Evolutionary conservation across 2,113 vertebrate genomes (phyloP).

Genomic region (Antigone vipio): DNA sequence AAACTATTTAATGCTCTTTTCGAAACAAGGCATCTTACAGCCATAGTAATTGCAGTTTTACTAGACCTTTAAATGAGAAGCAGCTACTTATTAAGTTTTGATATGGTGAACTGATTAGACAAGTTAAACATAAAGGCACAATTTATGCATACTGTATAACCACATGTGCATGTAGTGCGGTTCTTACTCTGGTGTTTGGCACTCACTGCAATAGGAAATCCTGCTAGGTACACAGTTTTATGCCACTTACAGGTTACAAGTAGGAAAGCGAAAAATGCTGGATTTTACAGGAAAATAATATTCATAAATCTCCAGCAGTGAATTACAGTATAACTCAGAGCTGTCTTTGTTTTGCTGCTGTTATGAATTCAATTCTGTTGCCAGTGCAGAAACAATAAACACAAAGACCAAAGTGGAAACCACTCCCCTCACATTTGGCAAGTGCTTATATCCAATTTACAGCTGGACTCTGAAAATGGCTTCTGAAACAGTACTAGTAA

Average conservation of each 20-base stretch:
- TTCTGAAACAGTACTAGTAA: not conserved
- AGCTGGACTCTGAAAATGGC: not conserved
- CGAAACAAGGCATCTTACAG: slow-evolving; percentile 67
- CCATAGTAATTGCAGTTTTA: slow-evolving; percentile 66
- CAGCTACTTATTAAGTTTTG: slow-evolving; percentile 73
- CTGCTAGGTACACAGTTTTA: slow-evolving; percentile 45
- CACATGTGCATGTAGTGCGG: slow-evolving; percentile 1
- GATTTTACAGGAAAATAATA: slow-evolving; percentile 75
- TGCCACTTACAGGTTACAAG: slow-evolving; percentile 53
- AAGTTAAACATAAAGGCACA: slow-evolving; percentile 58
- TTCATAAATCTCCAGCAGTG: slow-evolving; percentile 70
- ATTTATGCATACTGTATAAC: slow-evolving; percentile 42
- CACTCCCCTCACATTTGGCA: slow-evolving; percentile 27
- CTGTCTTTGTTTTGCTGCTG: slow-evolving; percentile 65
- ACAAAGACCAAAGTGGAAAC: slow-evolving; percentile 41
- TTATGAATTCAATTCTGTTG: slow-evolving; percentile 52
- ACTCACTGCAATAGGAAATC: not conserved
- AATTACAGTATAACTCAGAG: slow-evolving; percentile 66
- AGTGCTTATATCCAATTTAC: slow-evolving; percentile 25
- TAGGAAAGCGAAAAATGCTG: slow-evolving; percentile 66
- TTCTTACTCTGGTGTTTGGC: slow-evolving; percentile 3
- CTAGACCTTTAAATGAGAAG: slow-evolving; percentile 75
- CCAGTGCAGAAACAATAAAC: slow-evolving; percentile 39
- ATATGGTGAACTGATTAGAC: slow-evolving; percentile 69
- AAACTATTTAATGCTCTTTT: slow-evolving; percentile 68